Base-by-base conservation (phyloP, 2,888 invertebrate genomes). In the Allygus modestus region DNA sequence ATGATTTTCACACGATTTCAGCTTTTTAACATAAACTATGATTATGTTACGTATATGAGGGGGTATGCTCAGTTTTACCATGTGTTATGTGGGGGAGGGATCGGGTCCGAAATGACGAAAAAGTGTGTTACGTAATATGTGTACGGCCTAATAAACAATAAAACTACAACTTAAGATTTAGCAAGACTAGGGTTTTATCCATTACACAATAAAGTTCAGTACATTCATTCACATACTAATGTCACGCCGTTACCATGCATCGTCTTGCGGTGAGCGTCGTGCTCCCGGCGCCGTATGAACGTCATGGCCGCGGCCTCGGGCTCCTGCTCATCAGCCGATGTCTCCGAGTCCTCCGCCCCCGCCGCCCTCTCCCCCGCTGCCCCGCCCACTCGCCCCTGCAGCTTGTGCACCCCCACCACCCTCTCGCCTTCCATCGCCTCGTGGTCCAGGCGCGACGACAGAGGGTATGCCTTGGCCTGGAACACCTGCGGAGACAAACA, bases 241-340 rank as follows among this genome's bases (percentile, higher is more conserved):
- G 37, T 37, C 37, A 37, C 37, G 9, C 4, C 9, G 5, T 9
- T 37, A 79, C 79, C 79, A 20, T 79, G 79, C 51, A 79, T 51
- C 9, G n/a, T 79, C 17, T 58, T 79, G 58, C 37, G 54, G 58
- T 79, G 79, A 0, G 85, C 61, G 20, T 85, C 83, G 17, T 77
- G 58, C 41, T 83, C 83, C 54, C 85, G 43, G 33, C 83, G 43
- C 26, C 87, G 85, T 75, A 94, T 93, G 87, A 93, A 93, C 1
- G 92, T 92, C 93, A 94, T 94, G 86, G 93, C 85, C 12, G 85
- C 86, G 28, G 86, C 86, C 46, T 87, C 93, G 0, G 92, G 92
- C 71, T 93, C 93, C 65, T 91, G 91, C 87, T 94, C 94, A 84
- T 94, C 93, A 0, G 93, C 93, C 0, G 92, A 93, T 0, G 92